These are phyloP conservation scores for Lepidocyrtinus sp. DNA, from an alignment of 2,888 invertebrate genomes.

Conservation along the genomic window DNA sequence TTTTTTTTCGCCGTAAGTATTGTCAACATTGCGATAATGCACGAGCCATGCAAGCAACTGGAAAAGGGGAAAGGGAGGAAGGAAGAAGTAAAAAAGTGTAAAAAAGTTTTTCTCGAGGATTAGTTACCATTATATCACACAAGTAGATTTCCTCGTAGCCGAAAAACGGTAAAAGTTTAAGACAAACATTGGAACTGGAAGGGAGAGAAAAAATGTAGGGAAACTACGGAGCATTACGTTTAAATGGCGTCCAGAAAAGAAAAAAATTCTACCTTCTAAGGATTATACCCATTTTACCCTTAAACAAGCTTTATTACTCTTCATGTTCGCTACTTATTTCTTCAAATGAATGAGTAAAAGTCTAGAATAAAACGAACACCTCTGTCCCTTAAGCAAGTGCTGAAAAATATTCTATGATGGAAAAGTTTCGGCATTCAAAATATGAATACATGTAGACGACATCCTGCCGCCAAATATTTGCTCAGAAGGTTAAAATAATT, in stretches of 20 bases:
- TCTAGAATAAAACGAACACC: neutral
- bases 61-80: neutral
- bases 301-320: neutral
- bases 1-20: neutral
- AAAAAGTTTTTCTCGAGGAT: conserved; percentile 25
- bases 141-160: neutral
- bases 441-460: too few species aligned
- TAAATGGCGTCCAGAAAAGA: neutral
- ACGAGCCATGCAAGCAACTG: neutral
- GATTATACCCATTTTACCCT: neutral
- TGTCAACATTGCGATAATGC: neutral
- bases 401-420: too few species aligned
- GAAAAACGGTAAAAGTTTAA: neutral
- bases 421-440: too few species aligned
- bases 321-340: neutral
- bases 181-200: neutral
- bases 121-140: conserved; percentile 27
- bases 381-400: too few species aligned
- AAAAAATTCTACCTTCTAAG: neutral
- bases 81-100: conserved; percentile 8
- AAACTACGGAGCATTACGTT: neutral
- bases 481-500: neutral
- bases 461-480: neutral
- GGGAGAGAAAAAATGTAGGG: neutral
- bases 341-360: neutral